A percentile compares a stretch with the other conserved stretches of the same genome.
phyloP scores from a whole-genome alignment of 2,797 vertebrate species.

The Clarias laeviceps region DNA sequence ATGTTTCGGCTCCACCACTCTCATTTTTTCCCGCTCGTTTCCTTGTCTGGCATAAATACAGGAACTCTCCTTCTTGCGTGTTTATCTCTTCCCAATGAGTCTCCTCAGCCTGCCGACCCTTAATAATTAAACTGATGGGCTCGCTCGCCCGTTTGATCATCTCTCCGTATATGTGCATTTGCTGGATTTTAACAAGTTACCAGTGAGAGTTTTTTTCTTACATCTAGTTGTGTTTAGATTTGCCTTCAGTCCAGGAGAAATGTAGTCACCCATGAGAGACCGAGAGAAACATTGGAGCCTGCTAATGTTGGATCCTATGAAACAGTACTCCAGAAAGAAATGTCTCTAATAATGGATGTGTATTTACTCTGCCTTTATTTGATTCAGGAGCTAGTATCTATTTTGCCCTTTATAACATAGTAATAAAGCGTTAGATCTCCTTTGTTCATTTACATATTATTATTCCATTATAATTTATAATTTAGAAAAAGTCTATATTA shows the following conservation, averaged over 20 bases:
- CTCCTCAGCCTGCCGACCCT: conserved; percentile 66
- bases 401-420: not conserved
- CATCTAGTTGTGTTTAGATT: conserved; percentile 31
- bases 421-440: not conserved
- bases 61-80: conserved; percentile 61
- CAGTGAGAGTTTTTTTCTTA: conserved; percentile 59
- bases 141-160: conserved; percentile 73
- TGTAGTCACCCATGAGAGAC: not conserved
- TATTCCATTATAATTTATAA: not conserved
- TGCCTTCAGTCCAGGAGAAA: conserved; percentile 28
- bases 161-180: conserved; percentile 68
- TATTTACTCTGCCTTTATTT: not conserved
- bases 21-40: not conserved
- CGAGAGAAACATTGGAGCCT: no score
- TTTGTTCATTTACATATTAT: not conserved
- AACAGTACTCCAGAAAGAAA: not conserved
- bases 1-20: conserved; percentile 14
- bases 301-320: not conserved
- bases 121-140: conserved; percentile 77
- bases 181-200: conserved; percentile 70
- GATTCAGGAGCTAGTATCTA: not conserved
- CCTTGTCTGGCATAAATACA: conserved; percentile 31
- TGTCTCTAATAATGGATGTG: not conserved
- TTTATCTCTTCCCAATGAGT: conserved; percentile 69
- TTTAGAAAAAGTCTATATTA: not conserved